Evolutionary conservation across 2,888 invertebrate genomes (phyloP).

Genomic region (Ephialtes manifestator): DNA sequence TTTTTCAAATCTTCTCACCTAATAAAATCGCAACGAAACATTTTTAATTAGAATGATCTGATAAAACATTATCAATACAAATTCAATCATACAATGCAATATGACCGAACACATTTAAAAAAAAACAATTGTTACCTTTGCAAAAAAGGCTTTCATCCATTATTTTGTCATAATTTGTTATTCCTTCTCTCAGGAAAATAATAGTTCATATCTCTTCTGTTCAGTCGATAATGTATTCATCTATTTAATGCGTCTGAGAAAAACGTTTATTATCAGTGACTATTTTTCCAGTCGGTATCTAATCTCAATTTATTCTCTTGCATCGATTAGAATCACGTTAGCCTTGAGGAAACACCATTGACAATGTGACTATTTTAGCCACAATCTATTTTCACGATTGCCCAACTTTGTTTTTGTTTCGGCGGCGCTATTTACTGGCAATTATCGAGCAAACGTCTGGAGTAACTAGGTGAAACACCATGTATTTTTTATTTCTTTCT

Average conservation of each 20-base stretch:
- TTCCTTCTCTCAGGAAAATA: background rate
- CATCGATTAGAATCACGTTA: background rate
- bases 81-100: background rate
- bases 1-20: slow-evolving; percentile 13
- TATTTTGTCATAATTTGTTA: background rate
- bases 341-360: background rate
- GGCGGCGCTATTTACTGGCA: slow-evolving; percentile 62
- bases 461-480: slow-evolving; percentile 65
- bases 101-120: background rate
- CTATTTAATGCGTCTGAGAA: background rate
- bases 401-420: slow-evolving; percentile 14
- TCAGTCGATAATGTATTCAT: background rate
- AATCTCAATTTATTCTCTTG: background rate
- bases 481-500: slow-evolving; percentile 45
- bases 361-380: background rate
- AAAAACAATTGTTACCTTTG: background rate
- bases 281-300: background rate
- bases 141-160: background rate
- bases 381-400: background rate
- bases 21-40: slow-evolving; percentile 25
- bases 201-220: background rate
- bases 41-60: background rate
- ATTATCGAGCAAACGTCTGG: slow-evolving; percentile 72
- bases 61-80: background rate
- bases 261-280: background rate